These are phyloP conservation scores for Brachionus manjavacas DNA, from an alignment of 1,140 invertebrate genomes.

Conservation along the genomic window DNA sequence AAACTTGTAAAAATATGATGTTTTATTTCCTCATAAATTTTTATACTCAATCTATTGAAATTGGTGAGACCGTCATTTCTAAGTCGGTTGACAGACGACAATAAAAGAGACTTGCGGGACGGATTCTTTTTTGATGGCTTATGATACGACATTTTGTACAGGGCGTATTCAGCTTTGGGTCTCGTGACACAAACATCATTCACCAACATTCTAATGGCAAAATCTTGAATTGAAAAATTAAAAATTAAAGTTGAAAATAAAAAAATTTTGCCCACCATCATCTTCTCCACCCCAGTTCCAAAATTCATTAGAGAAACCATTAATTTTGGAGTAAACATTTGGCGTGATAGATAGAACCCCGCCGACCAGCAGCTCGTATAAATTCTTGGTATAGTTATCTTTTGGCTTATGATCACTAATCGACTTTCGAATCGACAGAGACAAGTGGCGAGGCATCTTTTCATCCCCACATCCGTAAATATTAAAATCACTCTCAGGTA, in stretches of 20 bases:
- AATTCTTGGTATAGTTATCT: slow-evolving; percentile 59
- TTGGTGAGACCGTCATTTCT: background rate
- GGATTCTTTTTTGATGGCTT: background rate
- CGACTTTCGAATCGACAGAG: background rate
- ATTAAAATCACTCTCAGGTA: slow-evolving; percentile 43
- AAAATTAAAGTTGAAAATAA: background rate
- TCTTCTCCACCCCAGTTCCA: slow-evolving; percentile 69
- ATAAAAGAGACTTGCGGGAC: background rate
- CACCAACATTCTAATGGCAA: background rate
- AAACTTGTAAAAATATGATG: background rate
- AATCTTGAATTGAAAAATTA: slow-evolving; percentile 8
- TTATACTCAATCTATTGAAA: background rate
- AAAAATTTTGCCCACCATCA: slow-evolving; percentile 45
- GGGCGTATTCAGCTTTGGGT: background rate
- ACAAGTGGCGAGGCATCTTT: slow-evolving; percentile 33
- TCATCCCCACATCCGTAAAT: slow-evolving; percentile 69
- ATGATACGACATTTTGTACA: slow-evolving; percentile 20
- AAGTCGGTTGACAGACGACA: background rate
- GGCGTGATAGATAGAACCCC: slow-evolving; percentile 63
- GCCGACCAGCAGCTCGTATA: slow-evolving; percentile 77
- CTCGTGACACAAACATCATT: background rate
- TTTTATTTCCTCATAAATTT: background rate
- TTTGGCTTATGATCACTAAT: background rate
- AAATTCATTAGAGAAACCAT: slow-evolving; percentile 85
- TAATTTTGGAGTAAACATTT: slow-evolving; percentile 68